phyloP scores from a whole-genome alignment of 2,113 vertebrate genomes.

The Craseonycteris thonglongyai region DNA sequence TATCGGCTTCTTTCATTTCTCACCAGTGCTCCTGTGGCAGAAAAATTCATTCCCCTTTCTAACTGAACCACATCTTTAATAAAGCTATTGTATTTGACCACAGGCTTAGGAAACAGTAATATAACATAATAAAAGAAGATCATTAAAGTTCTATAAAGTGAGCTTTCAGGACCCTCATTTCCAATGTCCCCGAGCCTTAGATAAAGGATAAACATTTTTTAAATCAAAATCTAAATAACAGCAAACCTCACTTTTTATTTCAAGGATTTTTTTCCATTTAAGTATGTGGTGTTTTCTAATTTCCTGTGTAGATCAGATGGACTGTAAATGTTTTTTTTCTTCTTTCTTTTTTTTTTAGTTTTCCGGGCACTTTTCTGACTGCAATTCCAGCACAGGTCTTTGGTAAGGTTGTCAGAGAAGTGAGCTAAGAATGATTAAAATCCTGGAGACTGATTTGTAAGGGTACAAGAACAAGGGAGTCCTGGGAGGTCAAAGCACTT shows the following conservation, averaged over 20 bases:
- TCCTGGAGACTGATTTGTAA: slow-evolving; percentile 37
- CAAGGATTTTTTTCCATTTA: slow-evolving; percentile 76
- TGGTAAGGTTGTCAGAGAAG: slow-evolving; percentile 42
- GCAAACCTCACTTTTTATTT: slow-evolving; percentile 74
- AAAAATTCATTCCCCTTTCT: slow-evolving; percentile 65
- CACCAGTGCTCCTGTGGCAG: slow-evolving; percentile 24
- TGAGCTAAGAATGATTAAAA: slow-evolving; percentile 53
- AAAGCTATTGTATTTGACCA: slow-evolving; percentile 82
- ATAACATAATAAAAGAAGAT: slow-evolving; percentile 76
- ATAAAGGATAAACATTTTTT: slow-evolving; percentile 76
- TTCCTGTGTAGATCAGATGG: slow-evolving; percentile 63
- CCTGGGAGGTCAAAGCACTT: slow-evolving; percentile 14
- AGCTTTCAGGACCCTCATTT: slow-evolving; percentile 64
- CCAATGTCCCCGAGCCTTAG: slow-evolving; percentile 74
- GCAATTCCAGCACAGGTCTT: slow-evolving; percentile 19
- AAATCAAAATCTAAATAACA: slow-evolving; percentile 79
- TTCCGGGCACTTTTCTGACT: slow-evolving; percentile 37
- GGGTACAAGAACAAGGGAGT: slow-evolving; percentile 27
- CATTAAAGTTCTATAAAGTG: slow-evolving; percentile 79
- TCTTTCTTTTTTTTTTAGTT: neutral
- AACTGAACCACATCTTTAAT: slow-evolving; percentile 75
- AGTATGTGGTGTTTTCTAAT: slow-evolving; percentile 71
- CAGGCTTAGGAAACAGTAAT: slow-evolving; percentile 77
- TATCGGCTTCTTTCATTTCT: slow-evolving; percentile 38
- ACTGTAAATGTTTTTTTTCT: slow-evolving; percentile 49